Base-by-base conservation (phyloP, 1,140 invertebrate genomes). In the Dendroctonus valens region DNA sequence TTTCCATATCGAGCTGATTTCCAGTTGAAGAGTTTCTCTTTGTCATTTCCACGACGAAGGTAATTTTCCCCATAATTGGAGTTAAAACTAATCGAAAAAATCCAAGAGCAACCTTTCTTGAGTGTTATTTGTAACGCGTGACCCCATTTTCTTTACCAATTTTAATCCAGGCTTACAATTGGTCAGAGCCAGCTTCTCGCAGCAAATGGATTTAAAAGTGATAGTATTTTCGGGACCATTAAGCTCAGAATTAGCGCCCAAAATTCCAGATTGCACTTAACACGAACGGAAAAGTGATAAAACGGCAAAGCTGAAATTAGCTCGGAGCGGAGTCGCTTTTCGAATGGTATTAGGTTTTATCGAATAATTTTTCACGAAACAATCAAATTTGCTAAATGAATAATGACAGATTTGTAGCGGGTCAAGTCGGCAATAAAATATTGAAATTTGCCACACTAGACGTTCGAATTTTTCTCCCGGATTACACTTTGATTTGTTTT, bases 401-500 rank as follows among this genome's bases (percentile, higher is more conserved):
- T 26, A 26, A 1, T 26, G 26, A 3, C 26, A 3, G 26, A 26
- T 26, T 26, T 51, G 11, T 15, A 8, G 26, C 37, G 49, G 49
- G 52, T n/a, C 37, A 54, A 11, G 38, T 39, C 37, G 7, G 52
- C 52, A 54, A 54, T 26, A 54, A 39, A 7, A 39, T 54, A 57
- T 57, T 57, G 15, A 57, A 57, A 57, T 57, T 57, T 41, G 54
- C 40, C 8, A 59, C n/a, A n/a, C n/a, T n/a, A n/a, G n/a, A n/a
- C 26, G 59, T 53, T 63, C 61, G 51, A 55, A 63, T 63, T 46
- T 63, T 54, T 51, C 61, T 38, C 51, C 39, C 51, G 52, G 55
- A 63, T 63, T 63, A 63, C 61, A 63, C 61, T 63, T 63, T 63
- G 61, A 63, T 63, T 63, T 54, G 61, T 63, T 63, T 63, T 63